Evolutionary conservation across 2,888 invertebrate genomes (phyloP).

Genomic region (Timema podura): DNA sequence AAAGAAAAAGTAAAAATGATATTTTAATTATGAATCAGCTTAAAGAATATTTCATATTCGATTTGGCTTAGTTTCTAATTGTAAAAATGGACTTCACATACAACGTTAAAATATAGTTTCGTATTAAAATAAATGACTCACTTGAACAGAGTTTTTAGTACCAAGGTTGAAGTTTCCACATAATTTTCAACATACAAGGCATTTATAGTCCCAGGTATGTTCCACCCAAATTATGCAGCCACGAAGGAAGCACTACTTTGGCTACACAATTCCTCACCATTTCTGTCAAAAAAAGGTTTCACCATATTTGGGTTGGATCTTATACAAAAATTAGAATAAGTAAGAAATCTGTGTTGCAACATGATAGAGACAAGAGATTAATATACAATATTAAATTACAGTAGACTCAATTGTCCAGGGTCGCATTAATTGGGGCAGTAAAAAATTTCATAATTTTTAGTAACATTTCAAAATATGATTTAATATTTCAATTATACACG

Average conservation of each 20-base stretch:
- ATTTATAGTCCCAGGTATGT: conserved; percentile 67
- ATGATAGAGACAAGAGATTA: too few relatives aligned
- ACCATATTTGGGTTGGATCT: too few relatives aligned
- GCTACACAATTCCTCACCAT: conserved; percentile 45
- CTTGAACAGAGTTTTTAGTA: conserved; percentile 55
- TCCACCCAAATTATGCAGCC: conserved; percentile 69
- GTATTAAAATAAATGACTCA: conserved; percentile 39
- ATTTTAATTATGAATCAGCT: neutral
- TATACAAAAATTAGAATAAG: too few relatives aligned
- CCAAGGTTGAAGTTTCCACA: conserved; percentile 51
- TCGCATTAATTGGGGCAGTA: too few relatives aligned
- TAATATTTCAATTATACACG: too few relatives aligned
- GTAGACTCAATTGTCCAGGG: too few relatives aligned
- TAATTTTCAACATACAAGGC: conserved; percentile 70
- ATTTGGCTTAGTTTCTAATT: neutral
- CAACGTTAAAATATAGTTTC: neutral
- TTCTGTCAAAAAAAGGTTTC: conserved; percentile 37
- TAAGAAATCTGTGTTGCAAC: too few relatives aligned
- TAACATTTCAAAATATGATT: too few relatives aligned
- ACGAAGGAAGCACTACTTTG: conserved; percentile 60
- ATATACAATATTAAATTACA: too few relatives aligned
- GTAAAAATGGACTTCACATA: neutral
- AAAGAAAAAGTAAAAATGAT: too few relatives aligned
- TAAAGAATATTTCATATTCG: neutral
- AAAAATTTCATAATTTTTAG: too few relatives aligned